Base-by-base conservation (phyloP, 2,888 invertebrate species). In the Drosophila incognita region DNA sequence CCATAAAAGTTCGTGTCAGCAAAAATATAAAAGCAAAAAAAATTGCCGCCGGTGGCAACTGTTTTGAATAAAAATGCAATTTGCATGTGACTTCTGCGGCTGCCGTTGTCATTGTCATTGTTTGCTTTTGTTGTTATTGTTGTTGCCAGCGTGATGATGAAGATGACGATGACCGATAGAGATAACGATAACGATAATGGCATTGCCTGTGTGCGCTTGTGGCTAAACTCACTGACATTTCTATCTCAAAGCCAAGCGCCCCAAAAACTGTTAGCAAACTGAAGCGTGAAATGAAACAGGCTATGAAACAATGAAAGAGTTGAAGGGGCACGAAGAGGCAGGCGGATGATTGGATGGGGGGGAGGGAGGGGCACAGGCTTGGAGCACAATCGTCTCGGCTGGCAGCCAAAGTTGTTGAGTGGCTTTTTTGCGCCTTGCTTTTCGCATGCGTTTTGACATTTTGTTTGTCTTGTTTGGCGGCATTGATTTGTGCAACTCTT, bases 401-500 rank as follows among this genome's bases (percentile, higher is more conserved):
- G 71, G 33, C 63, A 59, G 78, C 29, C 60, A 83, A 83, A 80
- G 67, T 75, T 72, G 80, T 63, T 66, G 66, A 78, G 63, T 73
- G 54, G 66, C 40, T 70, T 60, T 69, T 46, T n/a, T 63, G 18
- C 65, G 78, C 51, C 69, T 69, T 68, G 62, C 62, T 69, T 75
- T 76, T 76, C 46, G 46, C 24, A 46, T 56, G 54, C 76, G 69
- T 85, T 83, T 80, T 83, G 86, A 83, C 83, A 77, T 82, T 82
- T 78, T 78, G 81, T 40, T 40, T 70, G 60, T 77, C 74, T 74
- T 65, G 70, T 68, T 69, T 64, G 24, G 86, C 76, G 72, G 86
- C 83, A 86, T 84, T 84, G 84, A 84, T 84, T 84, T 89, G 76
- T 81, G 83, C 69, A 83, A 83, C 77, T 71, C 77, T 71, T 83